Evolutionary conservation across 2,797 vertebrate species (phyloP).

Genomic region (Microctenopoma stevenorrisi): DNA sequence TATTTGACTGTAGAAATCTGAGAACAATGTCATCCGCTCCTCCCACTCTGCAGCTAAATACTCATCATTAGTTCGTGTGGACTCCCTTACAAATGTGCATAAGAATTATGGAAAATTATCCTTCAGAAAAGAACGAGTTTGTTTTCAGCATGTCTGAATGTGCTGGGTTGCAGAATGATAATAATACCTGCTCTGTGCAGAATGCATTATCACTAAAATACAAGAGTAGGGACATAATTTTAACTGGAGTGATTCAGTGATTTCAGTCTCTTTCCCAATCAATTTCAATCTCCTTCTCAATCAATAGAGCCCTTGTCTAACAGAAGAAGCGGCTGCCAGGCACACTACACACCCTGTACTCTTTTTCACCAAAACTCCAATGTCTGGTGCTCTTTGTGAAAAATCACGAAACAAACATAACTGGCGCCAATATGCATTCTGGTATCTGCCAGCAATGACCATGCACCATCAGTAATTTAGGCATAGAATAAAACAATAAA

Average conservation of each 20-base stretch:
- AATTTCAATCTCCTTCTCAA: constrained; percentile 66
- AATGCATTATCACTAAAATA: constrained; percentile 41
- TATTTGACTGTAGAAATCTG: background rate
- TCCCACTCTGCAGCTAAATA: background rate
- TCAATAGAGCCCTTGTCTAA: constrained; percentile 59
- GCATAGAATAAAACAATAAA: background rate
- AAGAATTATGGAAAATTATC: background rate
- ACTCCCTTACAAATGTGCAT: background rate
- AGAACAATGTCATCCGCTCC: background rate
- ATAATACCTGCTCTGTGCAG: constrained; percentile 7
- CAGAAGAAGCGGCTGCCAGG: constrained; percentile 24
- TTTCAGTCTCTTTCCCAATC: constrained; percentile 57
- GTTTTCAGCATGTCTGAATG: constrained; percentile 10
- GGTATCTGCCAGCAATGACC: constrained; percentile 10
- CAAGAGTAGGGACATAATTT: constrained; percentile 26
- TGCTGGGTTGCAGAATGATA: background rate
- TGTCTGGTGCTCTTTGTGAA: constrained; percentile 21
- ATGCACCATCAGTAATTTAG: background rate
- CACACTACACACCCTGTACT: constrained; percentile 16
- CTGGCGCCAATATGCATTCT: constrained; percentile 13
- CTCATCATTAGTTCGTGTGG: background rate
- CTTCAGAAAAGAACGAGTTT: background rate
- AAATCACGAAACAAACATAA: constrained; percentile 31
- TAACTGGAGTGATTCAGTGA: constrained; percentile 55
- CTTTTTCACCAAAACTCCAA: constrained; percentile 9